phyloP scores from a whole-genome alignment of 1,140 invertebrate genomes.

The Reticulitermes speratus region DNA sequence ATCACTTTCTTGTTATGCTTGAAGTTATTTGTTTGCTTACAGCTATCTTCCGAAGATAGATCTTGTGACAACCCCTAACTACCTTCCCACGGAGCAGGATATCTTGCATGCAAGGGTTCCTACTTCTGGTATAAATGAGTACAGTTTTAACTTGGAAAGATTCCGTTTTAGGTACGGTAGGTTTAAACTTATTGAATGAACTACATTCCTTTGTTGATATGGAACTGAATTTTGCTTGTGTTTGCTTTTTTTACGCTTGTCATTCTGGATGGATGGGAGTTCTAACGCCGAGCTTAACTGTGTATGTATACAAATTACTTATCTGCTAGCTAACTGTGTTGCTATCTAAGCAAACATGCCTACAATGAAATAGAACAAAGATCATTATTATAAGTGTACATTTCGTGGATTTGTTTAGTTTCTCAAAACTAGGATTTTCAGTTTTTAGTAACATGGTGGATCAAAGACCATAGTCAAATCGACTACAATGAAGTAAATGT shows the following conservation, averaged over 20 bases:
- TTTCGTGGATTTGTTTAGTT: background rate
- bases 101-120: background rate
- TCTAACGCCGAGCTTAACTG: background rate
- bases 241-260: background rate
- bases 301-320: background rate
- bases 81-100: constrained; percentile 7
- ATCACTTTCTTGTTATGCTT: background rate
- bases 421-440: too few species aligned
- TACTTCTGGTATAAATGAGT: constrained; percentile 9
- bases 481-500: too few species aligned
- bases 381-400: too few species aligned
- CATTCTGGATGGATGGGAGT: background rate
- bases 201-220: background rate
- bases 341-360: too few species aligned
- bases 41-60: constrained; percentile 18
- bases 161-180: background rate
- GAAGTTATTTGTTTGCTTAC: background rate
- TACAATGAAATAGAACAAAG: too few species aligned
- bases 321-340: background rate
- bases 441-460: too few species aligned
- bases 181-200: background rate
- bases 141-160: background rate
- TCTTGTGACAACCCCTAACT: background rate
- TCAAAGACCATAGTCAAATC: too few species aligned
- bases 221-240: background rate